These are phyloP conservation scores for Eciton burchellii DNA, from an alignment of 1,140 invertebrate species.

Conservation along the genomic window DNA sequence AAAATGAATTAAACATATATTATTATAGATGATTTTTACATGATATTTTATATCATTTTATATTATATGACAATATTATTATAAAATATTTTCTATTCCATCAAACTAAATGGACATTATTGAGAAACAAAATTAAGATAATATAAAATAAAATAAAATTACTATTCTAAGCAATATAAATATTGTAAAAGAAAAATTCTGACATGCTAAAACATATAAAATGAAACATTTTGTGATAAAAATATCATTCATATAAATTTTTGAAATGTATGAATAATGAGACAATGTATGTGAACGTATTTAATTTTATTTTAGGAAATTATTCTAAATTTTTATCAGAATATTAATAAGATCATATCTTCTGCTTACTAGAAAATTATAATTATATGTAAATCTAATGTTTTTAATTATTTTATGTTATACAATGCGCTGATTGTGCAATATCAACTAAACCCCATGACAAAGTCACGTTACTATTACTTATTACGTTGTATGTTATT, in stretches of 20 bases:
- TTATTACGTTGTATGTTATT: slow-evolving; percentile 37
- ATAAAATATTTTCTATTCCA: slow-evolving; percentile 5
- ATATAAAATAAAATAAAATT: not conserved
- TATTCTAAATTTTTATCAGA: not conserved
- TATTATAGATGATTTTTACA: not conserved
- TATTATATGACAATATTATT: not conserved
- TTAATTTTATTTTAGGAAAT: not conserved
- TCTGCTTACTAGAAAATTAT: not conserved
- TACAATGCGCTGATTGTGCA: slow-evolving; percentile 10
- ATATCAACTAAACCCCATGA: slow-evolving; percentile 63
- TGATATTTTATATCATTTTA: not conserved
- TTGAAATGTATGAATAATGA: not conserved
- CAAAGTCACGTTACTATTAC: slow-evolving; percentile 56
- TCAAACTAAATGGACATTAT: not conserved
- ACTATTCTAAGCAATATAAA: slow-evolving; percentile 13
- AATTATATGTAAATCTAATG: slow-evolving; percentile 8
- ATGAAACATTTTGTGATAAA: not conserved
- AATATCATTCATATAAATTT: slow-evolving; percentile 1
- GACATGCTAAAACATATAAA: slow-evolving; percentile 31
- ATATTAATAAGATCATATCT: not conserved
- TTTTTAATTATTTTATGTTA: slow-evolving; percentile 8
- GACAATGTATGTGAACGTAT: not conserved
- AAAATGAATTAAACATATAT: not conserved
- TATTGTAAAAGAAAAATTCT: not conserved
- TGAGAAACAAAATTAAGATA: not conserved